Percentiles rank a stretch among this genome's conserved stretches.
Conservation (phyloP, 2,797 vertebrate genomes). For the Eleutherodactylus coqui region DNA sequence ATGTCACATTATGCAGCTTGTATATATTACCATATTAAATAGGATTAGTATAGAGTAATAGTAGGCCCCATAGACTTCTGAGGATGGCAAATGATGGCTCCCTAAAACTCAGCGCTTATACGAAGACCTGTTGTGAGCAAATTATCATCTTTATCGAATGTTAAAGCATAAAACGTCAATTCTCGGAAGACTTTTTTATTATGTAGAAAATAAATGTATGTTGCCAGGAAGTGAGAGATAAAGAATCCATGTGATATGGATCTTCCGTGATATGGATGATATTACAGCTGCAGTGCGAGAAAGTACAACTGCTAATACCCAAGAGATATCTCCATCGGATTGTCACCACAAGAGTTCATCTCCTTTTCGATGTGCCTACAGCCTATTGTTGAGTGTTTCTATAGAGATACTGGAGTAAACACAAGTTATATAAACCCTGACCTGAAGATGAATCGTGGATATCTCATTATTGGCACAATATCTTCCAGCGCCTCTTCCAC, state of each 20-base stretch:
- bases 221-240: background rate
- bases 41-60: background rate
- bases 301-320: conserved; percentile 8
- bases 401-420: conserved; percentile 29
- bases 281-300: background rate
- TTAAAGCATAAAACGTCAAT: background rate
- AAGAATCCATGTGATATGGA: background rate
- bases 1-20: background rate
- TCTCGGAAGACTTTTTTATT: background rate
- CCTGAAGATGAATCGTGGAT: conserved; percentile 44
- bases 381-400: conserved; percentile 27
- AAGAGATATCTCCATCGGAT: conserved; percentile 30
- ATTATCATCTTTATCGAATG: background rate
- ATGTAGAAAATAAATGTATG: background rate
- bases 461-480: conserved; percentile 48
- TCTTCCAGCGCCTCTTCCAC: conserved; percentile 18
- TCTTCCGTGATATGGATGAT: background rate
- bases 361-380: conserved; percentile 30
- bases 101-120: background rate
- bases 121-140: background rate
- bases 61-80: background rate
- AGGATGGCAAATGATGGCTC: background rate
- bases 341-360: conserved; percentile 38
- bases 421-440: conserved; percentile 45
- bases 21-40: background rate